Conservation (phyloP, 2,113 vertebrate species). For the Protobothrops mucrosquamatus region DNA sequence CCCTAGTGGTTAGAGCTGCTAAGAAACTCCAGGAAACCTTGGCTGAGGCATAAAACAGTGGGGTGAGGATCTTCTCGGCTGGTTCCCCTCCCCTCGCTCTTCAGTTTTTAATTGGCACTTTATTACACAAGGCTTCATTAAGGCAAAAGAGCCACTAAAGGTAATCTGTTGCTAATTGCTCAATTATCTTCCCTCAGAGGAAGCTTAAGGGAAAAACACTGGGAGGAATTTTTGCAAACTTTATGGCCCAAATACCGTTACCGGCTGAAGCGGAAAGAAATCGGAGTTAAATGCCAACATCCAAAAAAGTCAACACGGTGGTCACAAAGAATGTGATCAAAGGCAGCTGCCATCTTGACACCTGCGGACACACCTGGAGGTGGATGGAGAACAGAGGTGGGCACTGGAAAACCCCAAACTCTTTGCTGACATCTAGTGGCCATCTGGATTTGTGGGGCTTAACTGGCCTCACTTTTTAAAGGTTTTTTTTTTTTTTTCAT, state of each 20-base stretch:
- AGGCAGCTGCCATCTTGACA: not conserved
- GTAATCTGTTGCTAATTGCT: slow-evolving; percentile 30
- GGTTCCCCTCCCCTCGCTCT: not conserved
- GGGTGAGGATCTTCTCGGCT: not conserved
- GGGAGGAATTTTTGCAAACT: not conserved
- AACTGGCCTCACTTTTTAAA: not conserved
- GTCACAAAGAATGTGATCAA: not conserved
- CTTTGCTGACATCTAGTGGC: not conserved
- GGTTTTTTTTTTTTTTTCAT: too few species aligned
- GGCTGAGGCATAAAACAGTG: not conserved
- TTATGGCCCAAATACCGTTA: slow-evolving; percentile 16
- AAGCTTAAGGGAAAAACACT: slow-evolving; percentile 3
- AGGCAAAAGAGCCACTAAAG: not conserved
- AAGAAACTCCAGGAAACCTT: not conserved
- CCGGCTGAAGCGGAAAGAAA: not conserved
- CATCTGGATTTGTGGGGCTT: too few species aligned
- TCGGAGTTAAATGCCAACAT: not conserved
- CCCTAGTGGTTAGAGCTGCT: not conserved
- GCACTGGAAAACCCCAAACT: not conserved
- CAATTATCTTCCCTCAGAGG: slow-evolving; percentile 28
- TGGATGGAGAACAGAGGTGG: not conserved
- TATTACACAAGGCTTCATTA: slow-evolving; percentile 19
- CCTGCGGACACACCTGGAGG: not conserved
- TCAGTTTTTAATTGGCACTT: slow-evolving; percentile 9
- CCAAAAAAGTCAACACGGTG: not conserved